These are phyloP conservation scores for Rhodeus uyekii DNA, from an alignment of 2,797 vertebrate genomes.

Conservation along the genomic window DNA sequence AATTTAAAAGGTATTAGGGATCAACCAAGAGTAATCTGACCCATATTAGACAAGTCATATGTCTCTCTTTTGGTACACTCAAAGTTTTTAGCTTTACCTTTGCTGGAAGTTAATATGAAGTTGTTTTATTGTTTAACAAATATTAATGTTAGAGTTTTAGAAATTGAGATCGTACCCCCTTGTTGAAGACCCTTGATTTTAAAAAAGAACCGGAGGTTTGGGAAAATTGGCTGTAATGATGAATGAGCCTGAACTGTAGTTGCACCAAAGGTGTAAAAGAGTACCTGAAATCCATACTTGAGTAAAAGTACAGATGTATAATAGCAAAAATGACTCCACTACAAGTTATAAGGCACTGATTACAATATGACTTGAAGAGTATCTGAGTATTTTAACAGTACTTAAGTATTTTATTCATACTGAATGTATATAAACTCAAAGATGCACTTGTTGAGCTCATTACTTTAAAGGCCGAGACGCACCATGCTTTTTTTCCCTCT, in stretches of 20 bases:
- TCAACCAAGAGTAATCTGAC: background rate
- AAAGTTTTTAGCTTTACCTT: background rate
- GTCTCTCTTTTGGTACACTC: background rate
- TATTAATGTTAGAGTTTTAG: background rate
- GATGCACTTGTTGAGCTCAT: too few relatives aligned
- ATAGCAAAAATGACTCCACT: background rate
- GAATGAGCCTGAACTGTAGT: background rate
- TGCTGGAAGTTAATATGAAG: background rate
- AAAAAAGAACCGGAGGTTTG: background rate
- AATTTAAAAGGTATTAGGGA: background rate
- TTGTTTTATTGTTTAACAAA: background rate
- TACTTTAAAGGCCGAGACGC: too few relatives aligned
- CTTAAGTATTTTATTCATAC: background rate
- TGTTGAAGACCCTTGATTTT: background rate
- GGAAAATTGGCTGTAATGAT: background rate
- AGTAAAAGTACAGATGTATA: background rate
- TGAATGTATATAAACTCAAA: background rate
- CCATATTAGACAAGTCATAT: background rate
- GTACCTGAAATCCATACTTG: background rate
- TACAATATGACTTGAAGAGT: background rate
- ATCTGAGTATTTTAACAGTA: background rate
- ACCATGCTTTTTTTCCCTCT: too few relatives aligned
- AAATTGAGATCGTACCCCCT: too few relatives aligned
- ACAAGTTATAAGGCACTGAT: background rate
- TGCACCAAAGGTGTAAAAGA: background rate